phyloP scores from a whole-genome alignment of 2,888 invertebrate genomes.

The Eutolmus rufibarbis region DNA sequence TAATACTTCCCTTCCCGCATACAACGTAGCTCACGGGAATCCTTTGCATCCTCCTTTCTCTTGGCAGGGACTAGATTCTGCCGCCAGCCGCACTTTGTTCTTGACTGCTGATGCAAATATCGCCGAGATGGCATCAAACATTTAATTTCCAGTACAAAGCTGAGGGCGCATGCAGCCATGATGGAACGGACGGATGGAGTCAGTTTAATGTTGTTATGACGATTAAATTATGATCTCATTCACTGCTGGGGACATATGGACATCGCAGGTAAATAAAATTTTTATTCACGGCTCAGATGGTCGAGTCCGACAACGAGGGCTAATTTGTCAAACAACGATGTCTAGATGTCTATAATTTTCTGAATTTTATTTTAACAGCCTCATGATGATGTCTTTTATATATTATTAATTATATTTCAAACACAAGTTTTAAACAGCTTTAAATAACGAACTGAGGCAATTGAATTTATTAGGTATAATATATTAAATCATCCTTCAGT shows the following conservation, averaged over 20 bases:
- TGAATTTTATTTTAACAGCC: neutral
- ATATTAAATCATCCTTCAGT: too few species aligned
- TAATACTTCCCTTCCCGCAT: neutral
- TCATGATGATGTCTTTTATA: neutral
- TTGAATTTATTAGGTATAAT: too few species aligned
- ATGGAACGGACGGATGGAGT: constrained; percentile 16
- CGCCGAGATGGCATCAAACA: constrained; percentile 38
- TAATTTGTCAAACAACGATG: neutral
- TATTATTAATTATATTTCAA: too few species aligned
- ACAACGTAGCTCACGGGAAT: neutral
- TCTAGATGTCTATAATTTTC: neutral
- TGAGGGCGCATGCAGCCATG: constrained; percentile 31
- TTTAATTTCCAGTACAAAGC: constrained; percentile 19
- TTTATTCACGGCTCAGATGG: constrained; percentile 14
- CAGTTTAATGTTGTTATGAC: constrained; percentile 42
- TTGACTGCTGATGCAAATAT: constrained; percentile 42
- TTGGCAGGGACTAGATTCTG: neutral
- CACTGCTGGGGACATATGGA: neutral
- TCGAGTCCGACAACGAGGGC: neutral
- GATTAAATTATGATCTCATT: constrained; percentile 40
- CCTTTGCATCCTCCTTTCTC: neutral
- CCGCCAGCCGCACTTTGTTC: constrained; percentile 19
- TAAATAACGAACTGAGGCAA: too few species aligned
- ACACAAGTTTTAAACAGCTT: too few species aligned
- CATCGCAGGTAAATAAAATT: neutral